phyloP scores from a whole-genome alignment of 1,140 invertebrate species.

The Hydropsyche tenuis region DNA sequence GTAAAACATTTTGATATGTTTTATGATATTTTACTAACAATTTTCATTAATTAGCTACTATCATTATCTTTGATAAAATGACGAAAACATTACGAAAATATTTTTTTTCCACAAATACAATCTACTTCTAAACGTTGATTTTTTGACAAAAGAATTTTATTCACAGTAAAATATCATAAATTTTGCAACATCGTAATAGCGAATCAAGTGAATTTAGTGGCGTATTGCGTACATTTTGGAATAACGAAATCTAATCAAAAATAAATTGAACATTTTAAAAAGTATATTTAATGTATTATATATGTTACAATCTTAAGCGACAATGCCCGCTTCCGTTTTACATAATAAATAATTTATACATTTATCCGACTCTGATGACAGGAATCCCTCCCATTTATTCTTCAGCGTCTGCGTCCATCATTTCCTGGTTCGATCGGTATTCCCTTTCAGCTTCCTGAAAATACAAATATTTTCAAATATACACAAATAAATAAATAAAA shows the following conservation, averaged over 20 bases:
- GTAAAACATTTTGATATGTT: slow-evolving; percentile 19
- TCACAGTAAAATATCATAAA: slow-evolving; percentile 16
- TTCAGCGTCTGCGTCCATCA: slow-evolving; percentile 40
- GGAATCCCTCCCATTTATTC: slow-evolving; percentile 9
- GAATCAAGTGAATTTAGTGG: no score
- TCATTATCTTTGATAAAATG: no score
- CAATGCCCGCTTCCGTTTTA: slow-evolving; percentile 14
- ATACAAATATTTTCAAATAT: background rate
- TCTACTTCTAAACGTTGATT: background rate
- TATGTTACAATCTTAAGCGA: slow-evolving; percentile 33
- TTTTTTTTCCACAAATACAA: background rate
- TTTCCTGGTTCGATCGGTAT: slow-evolving; percentile 45
- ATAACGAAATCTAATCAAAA: background rate
- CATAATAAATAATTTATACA: slow-evolving; percentile 40
- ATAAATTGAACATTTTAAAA: background rate
- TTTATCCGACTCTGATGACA: slow-evolving; percentile 20
- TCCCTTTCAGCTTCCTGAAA: slow-evolving; percentile 49
- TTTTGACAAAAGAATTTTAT: background rate
- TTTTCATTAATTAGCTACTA: background rate
- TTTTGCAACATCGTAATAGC: background rate
- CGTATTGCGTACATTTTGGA: background rate
- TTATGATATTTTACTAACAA: slow-evolving; percentile 20
- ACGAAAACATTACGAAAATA: slow-evolving; percentile 6
- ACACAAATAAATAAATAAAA: background rate
- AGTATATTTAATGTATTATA: slow-evolving; percentile 2